phyloP scores from a whole-genome alignment of 2,888 invertebrate species.

The Drepanosiphum platanoidis region DNA sequence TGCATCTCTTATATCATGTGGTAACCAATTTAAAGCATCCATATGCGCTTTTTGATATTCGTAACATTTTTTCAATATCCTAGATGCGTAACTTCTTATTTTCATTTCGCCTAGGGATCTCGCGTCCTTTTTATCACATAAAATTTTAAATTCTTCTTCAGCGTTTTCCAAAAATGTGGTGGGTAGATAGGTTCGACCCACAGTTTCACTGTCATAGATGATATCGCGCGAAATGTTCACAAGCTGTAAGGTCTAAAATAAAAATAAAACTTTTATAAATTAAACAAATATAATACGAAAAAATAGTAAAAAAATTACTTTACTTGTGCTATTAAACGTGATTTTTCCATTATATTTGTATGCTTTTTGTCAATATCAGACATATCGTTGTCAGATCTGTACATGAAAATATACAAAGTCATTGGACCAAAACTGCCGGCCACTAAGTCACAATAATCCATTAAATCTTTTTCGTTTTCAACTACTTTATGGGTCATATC shows the following conservation, averaged over 20 bases:
- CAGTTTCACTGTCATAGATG: conserved; percentile 20
- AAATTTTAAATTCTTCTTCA: conserved; percentile 6
- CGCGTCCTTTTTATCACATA: conserved; percentile 12
- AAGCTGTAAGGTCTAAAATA: conserved; percentile 25
- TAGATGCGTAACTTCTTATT: neutral
- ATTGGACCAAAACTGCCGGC: conserved; percentile 15
- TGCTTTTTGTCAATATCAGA: neutral
- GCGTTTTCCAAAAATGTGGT: conserved; percentile 29
- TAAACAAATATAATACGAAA: neutral
- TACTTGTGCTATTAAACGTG: conserved; percentile 20
- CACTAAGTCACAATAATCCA: conserved; percentile 10
- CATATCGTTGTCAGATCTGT: neutral
- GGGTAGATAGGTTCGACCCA: conserved; percentile 32
- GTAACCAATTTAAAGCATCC: conserved; percentile 1
- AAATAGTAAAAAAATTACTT: neutral
- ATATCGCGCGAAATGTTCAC: conserved; percentile 38
- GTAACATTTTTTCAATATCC: neutral
- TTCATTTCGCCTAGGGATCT: conserved; percentile 17
- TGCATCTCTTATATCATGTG: neutral
- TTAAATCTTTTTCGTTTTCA: conserved; percentile 14
- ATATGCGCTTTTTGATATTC: neutral
- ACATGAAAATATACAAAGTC: conserved; percentile 13
- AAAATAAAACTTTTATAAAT: neutral
- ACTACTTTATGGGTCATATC: neutral
- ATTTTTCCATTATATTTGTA: conserved; percentile 11